These are phyloP conservation scores for Anolis sagrei DNA, from an alignment of 2,113 vertebrate genomes.

Conservation along the genomic window DNA sequence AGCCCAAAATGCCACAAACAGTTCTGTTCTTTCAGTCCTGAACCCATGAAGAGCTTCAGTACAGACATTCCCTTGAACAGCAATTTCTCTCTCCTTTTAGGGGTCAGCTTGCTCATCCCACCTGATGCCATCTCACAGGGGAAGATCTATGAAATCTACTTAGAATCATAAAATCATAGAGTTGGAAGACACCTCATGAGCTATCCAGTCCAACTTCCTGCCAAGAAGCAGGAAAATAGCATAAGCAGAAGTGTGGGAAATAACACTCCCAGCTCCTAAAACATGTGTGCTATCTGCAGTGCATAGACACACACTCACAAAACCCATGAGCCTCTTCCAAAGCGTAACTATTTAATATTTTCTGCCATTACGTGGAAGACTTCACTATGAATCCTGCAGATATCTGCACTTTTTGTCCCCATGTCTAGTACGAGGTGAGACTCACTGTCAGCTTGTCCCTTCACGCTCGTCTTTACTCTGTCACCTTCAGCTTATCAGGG, in stretches of 20 bases:
- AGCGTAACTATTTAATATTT: too few relatives aligned
- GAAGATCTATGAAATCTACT: constrained; percentile 99
- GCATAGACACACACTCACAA: too few relatives aligned
- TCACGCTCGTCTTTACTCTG: not conserved
- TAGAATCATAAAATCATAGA: too few relatives aligned
- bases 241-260: constrained; percentile 97
- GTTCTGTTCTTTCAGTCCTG: not conserved
- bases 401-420: not conserved
- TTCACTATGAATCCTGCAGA: not conserved
- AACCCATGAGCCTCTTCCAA: not conserved
- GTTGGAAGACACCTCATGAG: too few relatives aligned
- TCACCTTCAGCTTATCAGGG: not conserved
- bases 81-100: constrained; percentile 69
- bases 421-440: not conserved
- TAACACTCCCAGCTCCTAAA: constrained; percentile 72
- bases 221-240: too few relatives aligned
- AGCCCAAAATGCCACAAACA: too few relatives aligned
- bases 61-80: not conserved
- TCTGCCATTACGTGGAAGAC: not conserved
- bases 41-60: not conserved
- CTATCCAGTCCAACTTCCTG: too few relatives aligned
- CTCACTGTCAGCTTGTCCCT: not conserved
- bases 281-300: too few relatives aligned
- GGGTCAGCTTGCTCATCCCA: constrained; percentile 97
- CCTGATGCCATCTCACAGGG: constrained; percentile 97